Base-by-base conservation (phyloP, 2,888 invertebrate species). In the Trichopoda pennipes region DNA sequence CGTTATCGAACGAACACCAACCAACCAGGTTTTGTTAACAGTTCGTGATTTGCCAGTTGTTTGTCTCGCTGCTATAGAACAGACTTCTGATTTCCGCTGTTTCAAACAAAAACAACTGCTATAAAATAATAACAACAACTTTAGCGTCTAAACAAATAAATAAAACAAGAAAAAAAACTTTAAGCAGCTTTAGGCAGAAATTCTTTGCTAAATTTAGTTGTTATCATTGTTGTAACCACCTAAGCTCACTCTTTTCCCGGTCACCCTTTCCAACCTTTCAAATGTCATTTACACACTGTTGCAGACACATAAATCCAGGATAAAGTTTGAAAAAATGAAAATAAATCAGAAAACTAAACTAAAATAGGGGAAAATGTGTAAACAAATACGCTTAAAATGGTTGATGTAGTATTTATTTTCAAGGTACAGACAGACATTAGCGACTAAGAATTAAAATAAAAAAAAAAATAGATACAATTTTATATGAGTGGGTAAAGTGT, bases 31-130 rank as follows among this genome's bases (percentile, higher is more conserved):
- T 75, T 55, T 47, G 63, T 35, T 63, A 70, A 70, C 53, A 72
- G 80, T 75, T 70, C 76, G 80, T 75, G 66, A 76, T 80, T 80
- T 80, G 80, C 75, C 75, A 81, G 73, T 78, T 47, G 74, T 78
- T 81, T 81, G 81, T 81, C 81, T 69, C 42, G 32, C 61, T 69
- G 79, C 55, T 74, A 61, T 44, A 63, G 63, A 74, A 69, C 77
- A 81, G 63, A 81, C 69, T 78, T 78, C 73, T 78, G 73, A 81
- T 81, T 78, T 81, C 81, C 81, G 81, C 73, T 81, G 64, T 74
- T 69, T 69, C 47, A 38, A 69, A 69, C 58, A 77, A 77, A 51
- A 69, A 77, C 61, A 77, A 74, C 68, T 76, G 32, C 28, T 42
- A 49, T 23, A 53, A 55, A 60, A 61, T 32, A 44, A 44, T 49